phyloP scores from a whole-genome alignment of 2,113 vertebrate species.

The Xiphorhynchus elegans region DNA sequence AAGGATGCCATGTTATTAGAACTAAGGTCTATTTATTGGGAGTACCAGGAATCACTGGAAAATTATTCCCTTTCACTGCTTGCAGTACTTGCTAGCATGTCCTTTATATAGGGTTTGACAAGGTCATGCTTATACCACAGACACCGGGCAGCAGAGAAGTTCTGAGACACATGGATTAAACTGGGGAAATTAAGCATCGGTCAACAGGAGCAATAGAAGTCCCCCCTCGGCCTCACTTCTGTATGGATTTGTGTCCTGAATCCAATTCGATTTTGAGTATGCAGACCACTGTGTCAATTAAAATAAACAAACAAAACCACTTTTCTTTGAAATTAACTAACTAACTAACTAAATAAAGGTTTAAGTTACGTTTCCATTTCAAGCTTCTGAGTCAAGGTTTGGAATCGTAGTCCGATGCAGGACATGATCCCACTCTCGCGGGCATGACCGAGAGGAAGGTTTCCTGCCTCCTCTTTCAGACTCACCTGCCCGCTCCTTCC shows the following conservation, averaged over 20 bases:
- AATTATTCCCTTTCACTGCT: neutral
- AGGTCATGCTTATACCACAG: neutral
- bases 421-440: neutral
- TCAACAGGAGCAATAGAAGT: neutral
- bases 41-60: neutral
- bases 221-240: neutral
- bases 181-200: neutral
- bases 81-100: neutral
- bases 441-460: fast-evolving
- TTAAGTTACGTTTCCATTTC: neutral
- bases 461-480: neutral
- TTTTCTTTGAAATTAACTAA: neutral
- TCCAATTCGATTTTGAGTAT: neutral
- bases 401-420: fast-evolving
- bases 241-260: neutral
- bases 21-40: neutral
- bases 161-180: neutral
- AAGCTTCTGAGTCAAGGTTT: neutral
- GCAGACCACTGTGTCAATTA: neutral
- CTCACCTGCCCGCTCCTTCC: neutral
- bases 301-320: neutral
- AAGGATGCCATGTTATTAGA: neutral
- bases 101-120: neutral
- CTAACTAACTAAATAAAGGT: neutral
- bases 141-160: neutral